Percentiles rank a stretch among this genome's conserved stretches.
These are phyloP conservation scores for Coleophora flavipennella DNA, from an alignment of 2,888 invertebrate genomes.

Conservation along the genomic window DNA sequence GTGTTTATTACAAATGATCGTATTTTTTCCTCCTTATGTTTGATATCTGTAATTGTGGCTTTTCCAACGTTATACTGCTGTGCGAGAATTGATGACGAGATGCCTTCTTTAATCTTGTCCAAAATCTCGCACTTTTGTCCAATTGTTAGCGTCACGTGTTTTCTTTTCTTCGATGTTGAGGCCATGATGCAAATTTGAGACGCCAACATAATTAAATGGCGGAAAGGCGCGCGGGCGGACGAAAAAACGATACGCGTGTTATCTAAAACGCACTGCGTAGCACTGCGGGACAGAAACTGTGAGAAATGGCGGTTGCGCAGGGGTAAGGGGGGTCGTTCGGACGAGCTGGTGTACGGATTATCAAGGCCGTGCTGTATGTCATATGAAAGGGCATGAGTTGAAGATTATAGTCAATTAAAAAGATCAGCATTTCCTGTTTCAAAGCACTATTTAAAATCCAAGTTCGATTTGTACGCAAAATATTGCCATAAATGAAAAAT, in stretches of 20 bases:
- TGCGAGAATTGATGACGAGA: too few species aligned
- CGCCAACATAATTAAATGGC: slow-evolving; percentile 1
- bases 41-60: slow-evolving; percentile 2
- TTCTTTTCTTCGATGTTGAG: background rate
- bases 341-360: too few species aligned
- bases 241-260: background rate
- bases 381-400: too few species aligned
- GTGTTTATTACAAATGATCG: background rate
- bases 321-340: background rate
- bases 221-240: background rate
- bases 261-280: background rate
- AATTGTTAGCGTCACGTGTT: slow-evolving; percentile 3
- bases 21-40: slow-evolving; percentile 1
- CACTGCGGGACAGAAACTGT: too few species aligned
- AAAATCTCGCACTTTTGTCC: slow-evolving; percentile 3
- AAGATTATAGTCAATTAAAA: too few species aligned
- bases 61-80: slow-evolving; percentile 5
- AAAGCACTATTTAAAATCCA: too few species aligned
- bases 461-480: too few species aligned
- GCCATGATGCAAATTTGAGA: slow-evolving; percentile 1
- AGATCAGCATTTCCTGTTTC: too few species aligned
- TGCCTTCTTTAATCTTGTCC: slow-evolving; percentile 4
- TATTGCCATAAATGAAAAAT: too few species aligned
- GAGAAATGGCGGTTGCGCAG: too few species aligned
- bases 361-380: background rate